These are phyloP conservation scores for Epinotia demarniana DNA, from an alignment of 2,888 invertebrate species.

Conservation along the genomic window DNA sequence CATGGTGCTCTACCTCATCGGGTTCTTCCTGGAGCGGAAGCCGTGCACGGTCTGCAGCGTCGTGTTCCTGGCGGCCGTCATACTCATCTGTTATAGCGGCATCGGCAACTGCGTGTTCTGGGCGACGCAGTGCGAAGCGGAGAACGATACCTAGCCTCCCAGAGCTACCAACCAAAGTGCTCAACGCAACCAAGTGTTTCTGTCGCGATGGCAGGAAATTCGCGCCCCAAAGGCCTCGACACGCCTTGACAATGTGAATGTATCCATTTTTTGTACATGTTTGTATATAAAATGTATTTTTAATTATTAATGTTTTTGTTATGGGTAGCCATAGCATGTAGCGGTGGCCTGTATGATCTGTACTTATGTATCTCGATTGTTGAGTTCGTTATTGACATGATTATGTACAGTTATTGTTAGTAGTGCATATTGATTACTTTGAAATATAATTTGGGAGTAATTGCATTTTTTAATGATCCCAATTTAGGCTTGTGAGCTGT, in stretches of 20 bases:
- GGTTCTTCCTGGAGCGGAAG: slow-evolving; percentile 97
- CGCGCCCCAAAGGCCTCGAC: slow-evolving; percentile 48
- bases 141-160: slow-evolving; percentile 81
- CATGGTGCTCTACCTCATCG: slow-evolving; percentile 97
- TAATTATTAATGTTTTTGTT: slow-evolving; percentile 50
- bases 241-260: slow-evolving; percentile 45
- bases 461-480: slow-evolving; percentile 10
- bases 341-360: slow-evolving; percentile 55
- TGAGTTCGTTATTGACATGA: slow-evolving; percentile 65
- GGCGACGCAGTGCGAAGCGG: slow-evolving; percentile 91
- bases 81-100: slow-evolving; percentile 98
- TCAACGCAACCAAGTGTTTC: slow-evolving; percentile 69
- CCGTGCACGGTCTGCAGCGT: slow-evolving; percentile 99
- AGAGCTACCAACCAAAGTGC: slow-evolving; percentile 62
- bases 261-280: slow-evolving; percentile 62
- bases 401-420: slow-evolving; percentile 73
- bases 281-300: slow-evolving; percentile 70
- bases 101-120: slow-evolving; percentile 97
- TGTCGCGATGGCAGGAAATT: slow-evolving; percentile 54
- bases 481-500: neutral
- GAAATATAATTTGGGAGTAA: slow-evolving; percentile 61
- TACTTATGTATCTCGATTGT: slow-evolving; percentile 72
- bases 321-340: slow-evolving; percentile 48
- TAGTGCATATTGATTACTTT: slow-evolving; percentile 51
- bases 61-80: slow-evolving; percentile 96